A percentile compares a stretch with the other conserved stretches of the same genome.
phyloP scores from a whole-genome alignment of 2,113 vertebrate genomes.

The Amblyornis subalaris region DNA sequence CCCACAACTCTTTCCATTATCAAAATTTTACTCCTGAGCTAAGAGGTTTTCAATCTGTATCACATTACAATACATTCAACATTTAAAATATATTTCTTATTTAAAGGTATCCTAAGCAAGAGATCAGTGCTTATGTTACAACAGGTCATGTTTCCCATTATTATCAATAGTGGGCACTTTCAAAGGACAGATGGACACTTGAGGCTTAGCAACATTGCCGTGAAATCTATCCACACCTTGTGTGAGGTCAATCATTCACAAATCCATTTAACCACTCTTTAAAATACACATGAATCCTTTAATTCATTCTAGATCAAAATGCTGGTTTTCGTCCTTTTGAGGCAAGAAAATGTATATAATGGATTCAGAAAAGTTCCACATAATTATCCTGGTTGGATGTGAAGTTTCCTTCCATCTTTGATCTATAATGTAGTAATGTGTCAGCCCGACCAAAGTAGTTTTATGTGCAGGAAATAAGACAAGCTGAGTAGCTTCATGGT shows the following conservation, averaged over 20 bases:
- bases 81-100: background rate
- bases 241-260: background rate
- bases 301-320: conserved; percentile 22
- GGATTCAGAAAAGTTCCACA: conserved; percentile 37
- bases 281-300: conserved; percentile 1
- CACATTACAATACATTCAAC: background rate
- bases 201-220: background rate
- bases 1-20: background rate
- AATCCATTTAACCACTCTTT: background rate
- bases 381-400: conserved; percentile 62
- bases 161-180: background rate
- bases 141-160: background rate
- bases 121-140: background rate
- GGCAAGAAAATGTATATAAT: conserved; percentile 39
- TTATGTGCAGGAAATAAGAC: conserved; percentile 72
- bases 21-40: background rate
- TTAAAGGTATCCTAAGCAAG: background rate
- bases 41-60: background rate
- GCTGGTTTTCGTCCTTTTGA: conserved; percentile 1
- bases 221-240: background rate
- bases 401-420: conserved; percentile 72
- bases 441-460: conserved; percentile 72
- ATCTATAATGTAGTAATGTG: conserved; percentile 74
- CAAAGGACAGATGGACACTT: background rate
- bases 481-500: conserved; percentile 77